Conservation (phyloP, 2,888 invertebrate species). For the Ormyrus labotus region DNA sequence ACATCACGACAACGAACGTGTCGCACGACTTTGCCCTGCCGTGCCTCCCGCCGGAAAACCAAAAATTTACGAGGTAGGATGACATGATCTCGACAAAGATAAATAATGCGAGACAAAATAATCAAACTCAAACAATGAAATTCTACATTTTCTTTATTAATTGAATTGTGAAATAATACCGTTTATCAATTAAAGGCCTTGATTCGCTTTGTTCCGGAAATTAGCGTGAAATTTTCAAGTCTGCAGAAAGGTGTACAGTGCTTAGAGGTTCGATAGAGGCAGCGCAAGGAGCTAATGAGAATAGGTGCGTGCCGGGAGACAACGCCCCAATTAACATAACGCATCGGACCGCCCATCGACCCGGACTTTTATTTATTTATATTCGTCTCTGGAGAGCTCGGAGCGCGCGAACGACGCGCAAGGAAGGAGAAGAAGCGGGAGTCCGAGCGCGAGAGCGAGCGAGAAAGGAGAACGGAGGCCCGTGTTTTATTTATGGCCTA, state of each 20-base stretch:
- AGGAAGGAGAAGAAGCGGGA: conserved; percentile 49
- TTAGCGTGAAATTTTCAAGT: too few species aligned
- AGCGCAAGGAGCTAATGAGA: conserved; percentile 68
- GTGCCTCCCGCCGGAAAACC: conserved; percentile 33
- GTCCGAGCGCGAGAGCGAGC: conserved; percentile 50
- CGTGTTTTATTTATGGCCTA: conserved; percentile 72
- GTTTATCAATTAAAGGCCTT: too few species aligned
- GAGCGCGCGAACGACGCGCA: conserved; percentile 56
- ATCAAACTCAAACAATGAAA: conserved; percentile 28
- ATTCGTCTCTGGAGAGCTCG: conserved; percentile 68
- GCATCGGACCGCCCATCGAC: conserved; percentile 64
- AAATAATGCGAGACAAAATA: conserved; percentile 23
- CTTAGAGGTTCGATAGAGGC: conserved; percentile 65
- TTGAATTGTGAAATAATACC: too few species aligned
- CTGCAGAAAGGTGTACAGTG: too few species aligned
- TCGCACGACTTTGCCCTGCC: conserved; percentile 59
- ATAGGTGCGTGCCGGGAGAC: conserved; percentile 74
- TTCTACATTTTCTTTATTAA: too few species aligned
- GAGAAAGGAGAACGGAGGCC: conserved; percentile 58
- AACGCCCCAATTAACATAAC: conserved; percentile 77
- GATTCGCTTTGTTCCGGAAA: too few species aligned
- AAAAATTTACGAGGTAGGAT: conserved; percentile 51
- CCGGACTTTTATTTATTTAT: conserved; percentile 74
- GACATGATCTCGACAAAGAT: conserved; percentile 23
- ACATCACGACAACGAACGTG: conserved; percentile 65